Base-by-base conservation (phyloP, 2,888 invertebrate genomes). In the Drosophila macrospina region DNA sequence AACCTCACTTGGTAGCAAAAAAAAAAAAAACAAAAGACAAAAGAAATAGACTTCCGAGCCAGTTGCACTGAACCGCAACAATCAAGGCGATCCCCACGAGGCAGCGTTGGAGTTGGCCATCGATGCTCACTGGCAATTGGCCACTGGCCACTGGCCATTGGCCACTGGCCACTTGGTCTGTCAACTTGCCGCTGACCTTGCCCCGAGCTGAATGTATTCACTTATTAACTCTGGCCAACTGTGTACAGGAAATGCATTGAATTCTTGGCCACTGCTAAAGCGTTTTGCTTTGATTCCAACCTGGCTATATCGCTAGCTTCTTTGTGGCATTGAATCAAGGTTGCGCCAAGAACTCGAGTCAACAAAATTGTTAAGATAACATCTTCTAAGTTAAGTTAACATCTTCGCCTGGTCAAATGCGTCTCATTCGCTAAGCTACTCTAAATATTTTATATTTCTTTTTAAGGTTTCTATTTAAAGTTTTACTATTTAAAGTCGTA, bases 21-120 rank as follows among this genome's bases (percentile, higher is more conserved):
- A n/a, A n/a, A n/a, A n/a, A n/a, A n/a, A n/a, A n/a, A n/a, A n/a
- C n/a, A n/a, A n/a, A n/a, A n/a, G n/a, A n/a, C 42, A 44, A 30
- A 15, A 54, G 51, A 39, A 32, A 51, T 50, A 65, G 36, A 67
- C 69, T 86, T 80, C 69, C 80, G 86, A 69, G 61, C 50, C 50
- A 67, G 34, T 73, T 72, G 69, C 83, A 85, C 86, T 85, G 88
- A 81, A 87, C 88, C 81, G 76, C 60, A 87, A 82, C 88, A 76
- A 81, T 85, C 86, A 82, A 72, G 83, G 75, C 72, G 52, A 41
- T 52, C 52, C 39, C 30, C 52, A 52, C 16, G 28, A 16, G 39
- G 39, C 28, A 28, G 26, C 20, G 5, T n/a, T 34, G 45, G 45
- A 8, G 39, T 30, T 47, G 57, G 24, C 57, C 48, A 72, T 54